Percentiles rank a stretch among this genome's conserved stretches.
Conservation (phyloP, 2,888 invertebrate species). For the Malacosoma neustria region DNA sequence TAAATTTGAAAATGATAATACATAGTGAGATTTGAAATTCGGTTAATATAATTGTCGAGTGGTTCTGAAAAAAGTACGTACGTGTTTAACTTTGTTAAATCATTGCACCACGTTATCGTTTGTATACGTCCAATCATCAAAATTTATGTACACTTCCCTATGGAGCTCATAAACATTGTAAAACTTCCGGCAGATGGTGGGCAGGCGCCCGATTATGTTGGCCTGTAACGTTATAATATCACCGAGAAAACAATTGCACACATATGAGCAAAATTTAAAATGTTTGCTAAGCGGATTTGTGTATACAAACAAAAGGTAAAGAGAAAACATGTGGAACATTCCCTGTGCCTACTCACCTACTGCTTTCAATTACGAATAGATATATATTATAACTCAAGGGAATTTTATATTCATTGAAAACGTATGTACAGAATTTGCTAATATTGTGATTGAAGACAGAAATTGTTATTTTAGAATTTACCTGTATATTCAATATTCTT, state of each 20-base stretch:
- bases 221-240: slow-evolving; percentile 24
- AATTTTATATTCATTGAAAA: not conserved
- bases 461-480: too few species aligned
- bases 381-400: not conserved
- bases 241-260: slow-evolving; percentile 31
- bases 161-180: slow-evolving; percentile 69
- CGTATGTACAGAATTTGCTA: too few species aligned
- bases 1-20: too few species aligned
- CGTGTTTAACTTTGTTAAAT: slow-evolving; percentile 41
- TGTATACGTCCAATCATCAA: slow-evolving; percentile 47
- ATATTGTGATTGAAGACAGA: too few species aligned
- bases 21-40: too few species aligned
- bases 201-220: slow-evolving; percentile 51
- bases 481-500: too few species aligned
- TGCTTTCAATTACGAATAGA: not conserved
- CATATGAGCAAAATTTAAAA: slow-evolving; percentile 36
- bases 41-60: too few species aligned
- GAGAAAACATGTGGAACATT: slow-evolving; percentile 1
- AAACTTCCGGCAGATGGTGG: slow-evolving; percentile 68
- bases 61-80: slow-evolving; percentile 34
- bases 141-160: slow-evolving; percentile 65
- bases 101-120: slow-evolving; percentile 48
- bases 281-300: slow-evolving; percentile 37
- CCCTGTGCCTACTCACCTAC: not conserved
- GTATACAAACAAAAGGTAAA: slow-evolving; percentile 8